phyloP scores from a whole-genome alignment of 2,797 vertebrate genomes.

The Furcifer pardalis region DNA sequence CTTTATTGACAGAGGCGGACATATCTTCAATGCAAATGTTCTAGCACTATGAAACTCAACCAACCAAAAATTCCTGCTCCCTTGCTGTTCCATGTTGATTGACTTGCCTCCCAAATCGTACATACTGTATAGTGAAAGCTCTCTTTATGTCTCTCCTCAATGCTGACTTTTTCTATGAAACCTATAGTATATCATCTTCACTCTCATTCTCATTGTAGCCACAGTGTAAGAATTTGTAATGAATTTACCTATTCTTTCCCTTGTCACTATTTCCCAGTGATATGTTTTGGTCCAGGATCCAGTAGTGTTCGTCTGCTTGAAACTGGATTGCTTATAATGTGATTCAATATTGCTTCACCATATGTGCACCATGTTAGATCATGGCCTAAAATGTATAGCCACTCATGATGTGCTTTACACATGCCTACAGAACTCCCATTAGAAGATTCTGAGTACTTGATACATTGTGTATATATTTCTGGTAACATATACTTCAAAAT shows the following conservation, averaged over 20 bases:
- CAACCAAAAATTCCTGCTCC: background rate
- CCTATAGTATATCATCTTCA: background rate
- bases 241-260: background rate
- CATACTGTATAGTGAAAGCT: background rate
- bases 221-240: too few species aligned
- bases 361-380: background rate
- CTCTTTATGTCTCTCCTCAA: background rate
- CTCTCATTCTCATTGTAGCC: background rate
- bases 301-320: background rate
- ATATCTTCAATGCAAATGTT: background rate
- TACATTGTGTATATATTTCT: background rate
- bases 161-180: background rate
- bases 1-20: background rate
- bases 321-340: background rate
- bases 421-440: background rate
- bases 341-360: background rate
- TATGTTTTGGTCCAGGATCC: background rate
- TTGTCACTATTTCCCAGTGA: background rate
- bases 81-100: background rate
- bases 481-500: background rate
- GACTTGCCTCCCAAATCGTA: background rate
- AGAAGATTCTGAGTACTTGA: background rate
- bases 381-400: constrained; percentile 21
- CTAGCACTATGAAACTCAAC: background rate
- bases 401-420: background rate